Evolutionary conservation across 2,888 invertebrate genomes (phyloP).

Genomic region (Pogonocherus hispidulus): DNA sequence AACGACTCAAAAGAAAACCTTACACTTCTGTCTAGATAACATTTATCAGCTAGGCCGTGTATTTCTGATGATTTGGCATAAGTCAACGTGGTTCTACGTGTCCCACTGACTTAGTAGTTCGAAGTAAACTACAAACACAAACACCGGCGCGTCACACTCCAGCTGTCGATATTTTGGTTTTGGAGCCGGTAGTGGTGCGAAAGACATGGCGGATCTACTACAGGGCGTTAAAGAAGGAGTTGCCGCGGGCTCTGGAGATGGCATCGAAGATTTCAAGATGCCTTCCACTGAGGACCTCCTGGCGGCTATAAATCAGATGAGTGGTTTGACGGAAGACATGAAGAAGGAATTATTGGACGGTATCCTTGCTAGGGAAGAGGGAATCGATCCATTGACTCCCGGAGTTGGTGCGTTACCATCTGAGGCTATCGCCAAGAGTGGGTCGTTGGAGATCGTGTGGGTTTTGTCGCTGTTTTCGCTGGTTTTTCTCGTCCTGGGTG

Average conservation of each 20-base stretch:
- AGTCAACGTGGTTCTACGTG: constrained; percentile 42
- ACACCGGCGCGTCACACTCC: background rate
- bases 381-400: background rate
- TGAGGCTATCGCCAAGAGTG: constrained; percentile 6
- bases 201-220: constrained; percentile 13
- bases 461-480: constrained; percentile 39
- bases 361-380: constrained; percentile 39
- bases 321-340: constrained; percentile 74
- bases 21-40: constrained; percentile 25
- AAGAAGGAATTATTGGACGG: constrained; percentile 73
- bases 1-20: background rate
- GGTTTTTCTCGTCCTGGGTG: constrained; percentile 44
- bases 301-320: constrained; percentile 72
- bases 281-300: constrained; percentile 74
- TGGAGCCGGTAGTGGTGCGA: background rate
- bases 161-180: background rate
- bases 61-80: constrained; percentile 37
- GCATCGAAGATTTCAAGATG: constrained; percentile 53
- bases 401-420: constrained; percentile 58
- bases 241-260: background rate
- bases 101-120: background rate
- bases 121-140: background rate
- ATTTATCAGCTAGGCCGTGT: constrained; percentile 26
- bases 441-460: constrained; percentile 33
- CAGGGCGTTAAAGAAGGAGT: constrained; percentile 2